A percentile compares a stretch with the other conserved stretches of the same genome.
Evolutionary conservation across 2,888 invertebrate genomes (phyloP).

Genomic region (Tipula unca): DNA sequence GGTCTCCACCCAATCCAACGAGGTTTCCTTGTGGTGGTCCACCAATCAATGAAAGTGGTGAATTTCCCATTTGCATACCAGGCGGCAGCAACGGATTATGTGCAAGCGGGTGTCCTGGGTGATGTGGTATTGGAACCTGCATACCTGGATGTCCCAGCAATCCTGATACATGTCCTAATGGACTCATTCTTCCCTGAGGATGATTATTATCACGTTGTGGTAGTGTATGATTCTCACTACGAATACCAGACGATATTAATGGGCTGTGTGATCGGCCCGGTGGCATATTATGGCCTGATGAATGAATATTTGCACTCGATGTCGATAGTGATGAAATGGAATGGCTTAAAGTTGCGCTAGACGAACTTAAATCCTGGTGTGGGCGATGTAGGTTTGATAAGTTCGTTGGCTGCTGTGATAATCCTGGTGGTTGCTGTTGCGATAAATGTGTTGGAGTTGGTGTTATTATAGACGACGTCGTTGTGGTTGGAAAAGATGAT

Average conservation of each 20-base stretch:
- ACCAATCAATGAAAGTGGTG: constrained; percentile 33
- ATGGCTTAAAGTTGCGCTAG: constrained; percentile 39
- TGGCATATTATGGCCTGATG: constrained; percentile 23
- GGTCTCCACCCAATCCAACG: constrained; percentile 27
- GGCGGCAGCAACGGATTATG: constrained; percentile 33
- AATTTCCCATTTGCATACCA: constrained; percentile 32
- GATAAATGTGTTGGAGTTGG: constrained; percentile 33
- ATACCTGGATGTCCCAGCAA: constrained; percentile 38
- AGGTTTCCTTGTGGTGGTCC: constrained; percentile 31
- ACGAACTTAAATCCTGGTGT: constrained; percentile 35
- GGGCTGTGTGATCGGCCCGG: constrained; percentile 20
- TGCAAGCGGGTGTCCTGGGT: constrained; percentile 33
- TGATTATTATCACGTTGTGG: constrained; percentile 23
- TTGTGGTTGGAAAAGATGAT: constrained; percentile 44
- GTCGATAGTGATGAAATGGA: constrained; percentile 33
- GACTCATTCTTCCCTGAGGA: constrained; percentile 37
- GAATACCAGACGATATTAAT: constrained; percentile 19
- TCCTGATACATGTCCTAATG: constrained; percentile 36
- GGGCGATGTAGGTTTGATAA: constrained; percentile 37
- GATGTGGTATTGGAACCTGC: constrained; percentile 27
- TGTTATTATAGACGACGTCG: constrained; percentile 38
- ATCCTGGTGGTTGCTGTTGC: constrained; percentile 28
- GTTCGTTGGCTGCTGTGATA: constrained; percentile 30
- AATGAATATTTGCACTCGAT: constrained; percentile 35
- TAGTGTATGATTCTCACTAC: constrained; percentile 20